These are phyloP conservation scores for Upupa epops DNA, from an alignment of 2,113 vertebrate genomes.

Conservation along the genomic window DNA sequence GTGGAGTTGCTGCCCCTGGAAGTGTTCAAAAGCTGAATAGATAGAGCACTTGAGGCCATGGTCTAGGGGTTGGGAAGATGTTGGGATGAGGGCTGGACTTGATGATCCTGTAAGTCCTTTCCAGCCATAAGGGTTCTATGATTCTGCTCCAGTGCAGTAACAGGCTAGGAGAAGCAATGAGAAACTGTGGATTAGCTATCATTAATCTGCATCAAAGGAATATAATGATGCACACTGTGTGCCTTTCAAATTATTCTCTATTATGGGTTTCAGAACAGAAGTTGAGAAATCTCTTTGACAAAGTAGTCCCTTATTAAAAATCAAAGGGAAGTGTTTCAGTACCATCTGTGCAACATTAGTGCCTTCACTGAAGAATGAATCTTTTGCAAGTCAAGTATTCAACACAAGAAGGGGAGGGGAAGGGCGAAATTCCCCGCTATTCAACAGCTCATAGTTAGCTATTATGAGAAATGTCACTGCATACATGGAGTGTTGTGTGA, in stretches of 20 bases:
- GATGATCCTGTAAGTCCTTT: too few relatives aligned
- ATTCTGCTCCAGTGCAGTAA: constrained; percentile 47
- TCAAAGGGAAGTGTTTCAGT: constrained; percentile 76
- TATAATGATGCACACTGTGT: constrained; percentile 77
- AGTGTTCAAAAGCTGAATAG: too few relatives aligned
- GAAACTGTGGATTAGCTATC: constrained; percentile 73
- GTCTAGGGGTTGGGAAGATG: too few relatives aligned
- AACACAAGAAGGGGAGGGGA: neutral
- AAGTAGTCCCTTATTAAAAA: constrained; percentile 80
- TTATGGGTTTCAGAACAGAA: constrained; percentile 76
- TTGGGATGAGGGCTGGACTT: too few relatives aligned
- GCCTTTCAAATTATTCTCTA: constrained; percentile 80
- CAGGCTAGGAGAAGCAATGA: constrained; percentile 68
- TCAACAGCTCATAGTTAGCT: constrained; percentile 55
- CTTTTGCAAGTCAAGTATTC: constrained; percentile 71
- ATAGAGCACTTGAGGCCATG: too few relatives aligned
- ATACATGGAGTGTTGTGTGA: constrained; percentile 29
- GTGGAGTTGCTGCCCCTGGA: too few relatives aligned
- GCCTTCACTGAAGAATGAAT: constrained; percentile 72
- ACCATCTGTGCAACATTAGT: constrained; percentile 80
- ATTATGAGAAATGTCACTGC: constrained; percentile 44
- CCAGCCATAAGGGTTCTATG: too few relatives aligned
- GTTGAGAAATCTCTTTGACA: constrained; percentile 80
- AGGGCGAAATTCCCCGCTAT: constrained; percentile 52
- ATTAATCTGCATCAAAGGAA: constrained; percentile 84